These are phyloP conservation scores for Amphiprion percula DNA, from an alignment of 2,113 vertebrate genomes.

Conservation along the genomic window DNA sequence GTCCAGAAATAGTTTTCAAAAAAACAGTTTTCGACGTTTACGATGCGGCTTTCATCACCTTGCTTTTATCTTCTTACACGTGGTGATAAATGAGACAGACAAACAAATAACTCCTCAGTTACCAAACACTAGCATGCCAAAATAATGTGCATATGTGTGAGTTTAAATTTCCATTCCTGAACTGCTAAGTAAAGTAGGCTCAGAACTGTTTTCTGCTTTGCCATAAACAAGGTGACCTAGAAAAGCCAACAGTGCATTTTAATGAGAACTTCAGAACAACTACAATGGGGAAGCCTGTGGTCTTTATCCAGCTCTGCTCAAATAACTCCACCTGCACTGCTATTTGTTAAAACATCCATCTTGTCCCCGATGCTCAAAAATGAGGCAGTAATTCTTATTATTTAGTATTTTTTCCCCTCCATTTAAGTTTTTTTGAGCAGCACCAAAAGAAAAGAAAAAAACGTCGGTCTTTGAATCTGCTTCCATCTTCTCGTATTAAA, in stretches of 20 bases:
- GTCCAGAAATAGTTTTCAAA: conserved; percentile 69
- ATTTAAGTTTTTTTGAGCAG: conserved; percentile 41
- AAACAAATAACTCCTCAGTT: not conserved
- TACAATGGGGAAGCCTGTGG: not conserved
- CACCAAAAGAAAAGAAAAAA: conserved; percentile 31
- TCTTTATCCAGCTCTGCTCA: conserved; percentile 2
- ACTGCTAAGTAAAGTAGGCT: not conserved
- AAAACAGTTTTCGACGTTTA: conserved; percentile 50
- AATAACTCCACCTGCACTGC: not conserved
- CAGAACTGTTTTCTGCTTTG: not conserved
- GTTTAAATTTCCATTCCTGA: not conserved
- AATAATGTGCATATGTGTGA: not conserved
- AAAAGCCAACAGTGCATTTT: conserved; percentile 22
- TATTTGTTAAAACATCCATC: not conserved
- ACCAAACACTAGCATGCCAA: not conserved
- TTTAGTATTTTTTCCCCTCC: not conserved
- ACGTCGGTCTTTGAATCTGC: conserved; percentile 2
- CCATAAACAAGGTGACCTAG: not conserved
- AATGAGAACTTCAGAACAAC: not conserved
- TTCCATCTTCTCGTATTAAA: conserved; percentile 37
- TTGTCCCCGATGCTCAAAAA: conserved; percentile 23
- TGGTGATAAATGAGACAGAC: conserved; percentile 13
- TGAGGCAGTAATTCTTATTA: not conserved
- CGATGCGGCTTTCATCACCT: conserved; percentile 43
- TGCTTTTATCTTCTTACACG: conserved; percentile 38